A percentile compares a stretch with the other conserved stretches of the same genome.
These are phyloP conservation scores for Setipinna tenuifilis DNA, from an alignment of 2,797 vertebrate species.

Conservation along the genomic window DNA sequence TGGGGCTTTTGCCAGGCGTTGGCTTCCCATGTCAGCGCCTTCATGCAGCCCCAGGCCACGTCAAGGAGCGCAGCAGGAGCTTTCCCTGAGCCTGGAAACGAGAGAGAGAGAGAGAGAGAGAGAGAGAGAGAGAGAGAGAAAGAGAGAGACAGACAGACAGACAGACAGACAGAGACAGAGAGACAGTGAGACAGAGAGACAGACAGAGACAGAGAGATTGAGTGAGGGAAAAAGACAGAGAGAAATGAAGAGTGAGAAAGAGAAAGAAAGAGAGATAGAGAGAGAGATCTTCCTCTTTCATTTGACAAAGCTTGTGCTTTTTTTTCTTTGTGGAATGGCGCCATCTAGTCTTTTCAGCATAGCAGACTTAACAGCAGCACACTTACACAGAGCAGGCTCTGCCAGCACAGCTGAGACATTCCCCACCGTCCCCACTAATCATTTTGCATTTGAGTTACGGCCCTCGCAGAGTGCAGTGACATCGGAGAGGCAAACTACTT, in stretches of 20 bases:
- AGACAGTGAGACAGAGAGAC: background rate
- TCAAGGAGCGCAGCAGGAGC: constrained; percentile 13
- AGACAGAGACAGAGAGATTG: background rate
- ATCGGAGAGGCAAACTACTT: background rate
- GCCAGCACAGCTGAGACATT: background rate
- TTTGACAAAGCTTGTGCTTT: background rate
- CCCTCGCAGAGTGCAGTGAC: background rate
- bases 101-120: constrained; percentile 3
- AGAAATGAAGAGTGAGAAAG: background rate
- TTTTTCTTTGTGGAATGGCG: constrained; percentile 31
- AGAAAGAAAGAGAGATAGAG: background rate
- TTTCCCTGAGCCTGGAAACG: background rate
- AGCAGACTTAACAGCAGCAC: background rate
- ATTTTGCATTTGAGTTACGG: background rate
- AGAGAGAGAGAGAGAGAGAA: background rate
- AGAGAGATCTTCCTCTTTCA: background rate
- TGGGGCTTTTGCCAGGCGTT: constrained; percentile 18
- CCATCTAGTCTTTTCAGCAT: constrained; percentile 29
- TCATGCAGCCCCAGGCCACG: constrained; percentile 1
- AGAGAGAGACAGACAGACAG: background rate
- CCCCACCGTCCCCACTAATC: background rate
- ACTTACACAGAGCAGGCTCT: background rate
- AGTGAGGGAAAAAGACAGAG: background rate
- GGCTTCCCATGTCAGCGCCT: constrained; percentile 21
- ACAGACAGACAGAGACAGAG: background rate